These are phyloP conservation scores for Acanthurus tractus DNA, from an alignment of 2,797 vertebrate species.

Conservation along the genomic window DNA sequence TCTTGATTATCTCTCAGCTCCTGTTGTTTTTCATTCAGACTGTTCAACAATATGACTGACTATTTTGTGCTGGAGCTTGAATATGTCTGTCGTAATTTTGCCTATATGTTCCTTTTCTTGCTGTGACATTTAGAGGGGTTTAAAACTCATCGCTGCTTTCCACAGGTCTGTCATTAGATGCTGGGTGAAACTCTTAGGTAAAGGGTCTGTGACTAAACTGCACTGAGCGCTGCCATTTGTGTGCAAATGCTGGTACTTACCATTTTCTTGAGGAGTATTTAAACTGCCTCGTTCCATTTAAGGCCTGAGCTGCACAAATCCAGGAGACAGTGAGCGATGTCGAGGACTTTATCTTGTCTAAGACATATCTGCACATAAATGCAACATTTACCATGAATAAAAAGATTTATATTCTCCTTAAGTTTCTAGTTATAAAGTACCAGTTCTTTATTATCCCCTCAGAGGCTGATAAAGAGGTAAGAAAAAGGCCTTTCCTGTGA, in stretches of 20 bases:
- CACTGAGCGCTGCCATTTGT: slow-evolving; percentile 10
- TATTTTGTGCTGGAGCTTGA: neutral
- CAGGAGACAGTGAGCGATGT: neutral
- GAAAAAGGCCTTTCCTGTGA: slow-evolving; percentile 49
- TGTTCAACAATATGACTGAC: neutral
- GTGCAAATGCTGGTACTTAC: slow-evolving; percentile 17
- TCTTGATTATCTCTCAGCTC: neutral
- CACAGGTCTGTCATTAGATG: slow-evolving; percentile 22
- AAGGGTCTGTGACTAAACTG: slow-evolving; percentile 20
- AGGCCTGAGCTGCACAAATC: neutral
- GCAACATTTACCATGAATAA: slow-evolving; percentile 26
- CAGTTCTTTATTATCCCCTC: slow-evolving; percentile 18
- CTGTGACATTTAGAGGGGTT: slow-evolving; percentile 22
- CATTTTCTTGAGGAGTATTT: neutral
- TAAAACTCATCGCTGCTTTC: neutral
- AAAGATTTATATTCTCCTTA: slow-evolving; percentile 32
- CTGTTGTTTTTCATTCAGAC: neutral
- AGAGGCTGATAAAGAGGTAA: slow-evolving; percentile 55
- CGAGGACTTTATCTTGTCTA: slow-evolving; percentile 27
- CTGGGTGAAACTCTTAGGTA: slow-evolving; percentile 3
- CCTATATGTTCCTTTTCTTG: neutral
- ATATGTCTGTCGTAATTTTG: neutral
- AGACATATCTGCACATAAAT: slow-evolving; percentile 33
- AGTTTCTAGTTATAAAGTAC: slow-evolving; percentile 32
- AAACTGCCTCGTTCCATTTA: slow-evolving; percentile 37